Base-by-base conservation (phyloP, 1,140 invertebrate species). In the Helicoverpa armigera region DNA sequence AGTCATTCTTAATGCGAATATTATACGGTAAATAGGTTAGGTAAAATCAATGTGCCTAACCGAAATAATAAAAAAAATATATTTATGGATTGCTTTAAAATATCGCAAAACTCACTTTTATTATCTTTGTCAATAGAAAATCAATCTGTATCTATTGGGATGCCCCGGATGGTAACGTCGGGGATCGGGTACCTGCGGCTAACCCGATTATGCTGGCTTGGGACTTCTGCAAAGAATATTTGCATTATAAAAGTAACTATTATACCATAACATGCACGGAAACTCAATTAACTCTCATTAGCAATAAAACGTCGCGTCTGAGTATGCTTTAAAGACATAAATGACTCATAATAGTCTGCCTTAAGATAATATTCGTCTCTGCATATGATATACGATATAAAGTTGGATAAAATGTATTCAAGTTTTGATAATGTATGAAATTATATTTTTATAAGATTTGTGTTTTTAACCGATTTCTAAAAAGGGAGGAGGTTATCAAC, bases 281-380 rank as follows among this genome's bases (percentile, higher is more conserved):
- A 70, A 70, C 67, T 70, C 67, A 70, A 70, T 70, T 70, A 70
- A 50, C 43, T 70, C 67, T 14, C 67, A n/a, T 70, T 53, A 70
- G 67, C 67, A 67, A 50, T 67, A 67, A 50, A 67, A 67, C n/a
- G n/a, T 3, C 35, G 63, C 63, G 53, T 70, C 48, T 51, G 14
- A 29, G 13, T 53, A 70, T 53, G 18, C 29, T 53, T 51, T 53
- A 70, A 70, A 51, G 16, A 50, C 18, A 53, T 48, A 53, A 70
- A 29, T 70, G 67, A 70, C 50, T 70, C 67, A 70, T 70, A 29
- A 14, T 70, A 2, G 16, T 70, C 50, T 31, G 23, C 18, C 1
- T 70, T 14, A 53, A 29, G 48, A 5, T 29, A 70, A 29, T 10
- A 70, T 53, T 51, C 13, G 50, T 53, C 14, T 51, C 43, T 51